A percentile compares a stretch with the other conserved stretches of the same genome.
phyloP scores from a whole-genome alignment of 2,797 vertebrate genomes.

The Harpagifer antarcticus region DNA sequence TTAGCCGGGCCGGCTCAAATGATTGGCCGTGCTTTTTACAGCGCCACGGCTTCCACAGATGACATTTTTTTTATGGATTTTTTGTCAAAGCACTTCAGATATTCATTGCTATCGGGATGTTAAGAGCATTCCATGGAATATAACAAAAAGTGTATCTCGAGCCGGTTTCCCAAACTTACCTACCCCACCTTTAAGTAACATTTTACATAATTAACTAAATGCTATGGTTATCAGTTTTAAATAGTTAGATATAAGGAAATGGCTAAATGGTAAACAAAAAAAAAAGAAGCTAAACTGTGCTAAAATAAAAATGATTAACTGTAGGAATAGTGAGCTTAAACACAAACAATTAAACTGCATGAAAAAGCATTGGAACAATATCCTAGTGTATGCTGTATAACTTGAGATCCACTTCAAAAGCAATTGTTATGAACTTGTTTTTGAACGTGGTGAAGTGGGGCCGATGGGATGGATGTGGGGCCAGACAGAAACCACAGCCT shows the following conservation, averaged over 20 bases:
- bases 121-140: too few species aligned
- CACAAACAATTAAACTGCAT: background rate
- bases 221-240: background rate
- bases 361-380: background rate
- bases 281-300: too few species aligned
- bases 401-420: background rate
- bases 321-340: background rate
- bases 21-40: too few species aligned
- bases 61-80: too few species aligned
- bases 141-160: too few species aligned
- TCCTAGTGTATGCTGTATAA: background rate
- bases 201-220: background rate
- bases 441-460: background rate
- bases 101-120: too few species aligned
- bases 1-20: too few species aligned
- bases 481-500: background rate
- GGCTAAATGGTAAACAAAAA: too few species aligned
- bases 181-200: too few species aligned
- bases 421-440: background rate
- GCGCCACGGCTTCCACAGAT: too few species aligned
- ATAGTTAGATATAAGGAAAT: background rate
- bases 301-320: background rate
- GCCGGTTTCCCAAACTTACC: too few species aligned
- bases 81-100: too few species aligned
- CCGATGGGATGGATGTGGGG: background rate